Percentiles rank a stretch among this genome's conserved stretches.
These are phyloP conservation scores for Lophura nycthemera DNA, from an alignment of 2,113 vertebrate genomes.

Conservation along the genomic window DNA sequence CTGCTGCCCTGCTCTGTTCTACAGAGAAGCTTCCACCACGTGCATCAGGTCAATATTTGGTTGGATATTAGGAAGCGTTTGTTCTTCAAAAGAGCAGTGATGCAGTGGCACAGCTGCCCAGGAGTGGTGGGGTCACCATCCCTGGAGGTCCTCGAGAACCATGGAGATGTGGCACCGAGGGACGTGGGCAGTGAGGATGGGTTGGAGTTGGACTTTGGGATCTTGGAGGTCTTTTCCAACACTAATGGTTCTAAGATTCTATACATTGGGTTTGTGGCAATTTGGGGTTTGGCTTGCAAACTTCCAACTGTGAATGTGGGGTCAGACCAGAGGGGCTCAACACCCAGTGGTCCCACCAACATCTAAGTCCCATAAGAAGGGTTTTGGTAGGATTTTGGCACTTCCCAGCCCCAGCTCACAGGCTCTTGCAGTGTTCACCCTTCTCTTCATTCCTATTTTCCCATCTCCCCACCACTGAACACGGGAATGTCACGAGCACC, in stretches of 20 bases:
- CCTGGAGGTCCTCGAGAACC: no score
- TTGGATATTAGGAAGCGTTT: no score
- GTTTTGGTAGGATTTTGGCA: rapidly evolving
- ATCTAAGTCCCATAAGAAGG: not conserved
- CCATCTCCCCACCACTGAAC: rapidly evolving
- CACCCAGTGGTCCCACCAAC: not conserved
- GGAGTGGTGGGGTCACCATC: no score
- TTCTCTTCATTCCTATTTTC: not conserved
- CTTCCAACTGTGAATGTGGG: not conserved
- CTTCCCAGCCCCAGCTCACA: rapidly evolving
- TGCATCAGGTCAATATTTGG: not conserved
- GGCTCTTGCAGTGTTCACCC: not conserved
- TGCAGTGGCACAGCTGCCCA: no score
- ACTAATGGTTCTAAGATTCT: no score
- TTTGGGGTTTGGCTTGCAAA: not conserved
- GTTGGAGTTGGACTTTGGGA: no score
- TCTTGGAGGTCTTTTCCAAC: no score
- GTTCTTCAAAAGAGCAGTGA: no score
- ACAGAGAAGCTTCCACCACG: not conserved
- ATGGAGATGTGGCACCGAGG: no score
- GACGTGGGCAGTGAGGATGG: no score
- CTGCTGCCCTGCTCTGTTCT: not conserved
- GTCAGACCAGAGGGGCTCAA: not conserved
- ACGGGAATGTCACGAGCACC: rapidly evolving
- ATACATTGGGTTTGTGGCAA: rapidly evolving